Evolutionary conservation across 2,888 invertebrate genomes (phyloP), one percentile per base, ranked within the genome.

Genomic region (Leuctra nigra): DNA sequence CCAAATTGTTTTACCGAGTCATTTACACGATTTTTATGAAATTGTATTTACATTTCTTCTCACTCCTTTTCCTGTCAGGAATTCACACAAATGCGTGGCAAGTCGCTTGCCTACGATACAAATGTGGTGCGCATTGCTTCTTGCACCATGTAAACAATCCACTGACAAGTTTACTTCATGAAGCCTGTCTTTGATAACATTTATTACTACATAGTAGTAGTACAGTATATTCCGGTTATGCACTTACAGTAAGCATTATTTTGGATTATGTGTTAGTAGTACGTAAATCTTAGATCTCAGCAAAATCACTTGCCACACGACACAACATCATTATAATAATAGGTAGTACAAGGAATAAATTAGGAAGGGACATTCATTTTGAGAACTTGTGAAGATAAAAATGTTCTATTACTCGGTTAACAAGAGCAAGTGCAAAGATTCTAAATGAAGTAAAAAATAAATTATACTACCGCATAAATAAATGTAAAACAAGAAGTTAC

Each of bases 121-220:
- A 59, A 59, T 58, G 58, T 61, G 61, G 60, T 59, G 60, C n/a
- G n/a, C n/a, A n/a, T n/a, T n/a, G n/a, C 59, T 60, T 44, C 48
- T 56, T 57, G 54, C 54, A 61, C 59, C 58, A 4, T 38, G 48
- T 53, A 53, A 61, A 61, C 61, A 59, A 59, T 59, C 61, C 61
- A 52, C 46, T 54, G 54, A 39, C 54, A 38, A 11, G 29, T 29
- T 29, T 29, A 11, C 29, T 11, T 29, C 59, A 57, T 59, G 53
- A 56, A 57, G 44, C 52, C 59, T 29, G 9, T n/a, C 29, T 54
- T 25, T 54, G 25, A 20, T 18, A 29, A 6, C 29, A 16, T 41
- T n/a, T 20, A 41, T 41, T 4, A 41, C 20, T 11, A 16, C 41
- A 41, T 41, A 41, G 41, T 41, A 16, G 4, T 20, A 13, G 13